Base-by-base conservation (phyloP, 2,888 invertebrate species). In the Sycophila texana region DNA sequence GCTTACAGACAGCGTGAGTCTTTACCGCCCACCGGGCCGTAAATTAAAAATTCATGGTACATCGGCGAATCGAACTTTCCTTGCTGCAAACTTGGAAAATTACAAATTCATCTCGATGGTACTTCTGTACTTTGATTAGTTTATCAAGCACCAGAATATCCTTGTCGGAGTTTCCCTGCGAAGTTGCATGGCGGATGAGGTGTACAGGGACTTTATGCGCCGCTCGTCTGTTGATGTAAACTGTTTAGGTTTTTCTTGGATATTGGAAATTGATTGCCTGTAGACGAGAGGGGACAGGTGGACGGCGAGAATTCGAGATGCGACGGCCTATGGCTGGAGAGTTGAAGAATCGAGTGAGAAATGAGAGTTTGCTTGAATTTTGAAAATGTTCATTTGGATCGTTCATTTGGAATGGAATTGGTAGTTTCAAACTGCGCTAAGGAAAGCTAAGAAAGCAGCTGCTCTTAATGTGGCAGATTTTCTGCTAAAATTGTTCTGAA, bases 211-310 rank as follows among this genome's bases (percentile, higher is more conserved):
- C 53, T 55, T 12, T 68, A 26, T 63, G 49, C 26, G 63, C 72
- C 71, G 39, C 51, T 58, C 65, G 58, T 77, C 66, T 65, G 58
- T 39, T 39, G 39, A 10, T 39, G 39, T 39, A 39, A 39, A 39
- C 39, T 39, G 10, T 10, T 18, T n/a, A n/a, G 18, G 5, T 12
- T n/a, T 18, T 58, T 18, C 20, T 58, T 20, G 10, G 58, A 58
- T 72, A 66, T 77, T 72, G 66, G 60, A 60, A 72, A 72, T 77
- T 72, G 65, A 77, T 77, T 72, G 71, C 60, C 65, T 58, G 18
- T 5, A 47, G 14, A 1, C 2, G 55, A 30, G 55, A 55, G 55
- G 66, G 26, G 73, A 20, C 47, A 72, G 53, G 39, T 53, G 22
- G 63, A 20, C 14, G 22, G 53, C 13, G 72, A 72, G 60, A 49